Percentiles rank a stretch among this genome's conserved stretches.
phyloP scores from a whole-genome alignment of 2,113 vertebrate species.

The Sisor rabdophorus region DNA sequence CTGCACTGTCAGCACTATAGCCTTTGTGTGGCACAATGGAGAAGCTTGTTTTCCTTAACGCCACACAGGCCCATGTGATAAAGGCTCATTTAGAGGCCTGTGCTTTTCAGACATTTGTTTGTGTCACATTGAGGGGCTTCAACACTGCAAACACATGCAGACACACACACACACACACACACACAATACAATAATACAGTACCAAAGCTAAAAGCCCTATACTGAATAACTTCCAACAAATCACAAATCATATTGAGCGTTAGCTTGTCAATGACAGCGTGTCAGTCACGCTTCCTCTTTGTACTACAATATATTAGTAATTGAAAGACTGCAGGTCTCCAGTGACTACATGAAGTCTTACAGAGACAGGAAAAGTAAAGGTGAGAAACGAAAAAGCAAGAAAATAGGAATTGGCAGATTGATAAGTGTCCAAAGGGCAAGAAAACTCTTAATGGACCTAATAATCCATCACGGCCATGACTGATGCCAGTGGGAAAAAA shows the following conservation, averaged over 20 bases:
- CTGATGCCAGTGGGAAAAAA: constrained; percentile 34
- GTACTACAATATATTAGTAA: constrained; percentile 40
- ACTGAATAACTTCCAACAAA: neutral
- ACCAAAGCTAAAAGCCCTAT: neutral
- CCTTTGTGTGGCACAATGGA: constrained; percentile 74
- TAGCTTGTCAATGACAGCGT: neutral
- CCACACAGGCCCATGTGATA: constrained; percentile 66
- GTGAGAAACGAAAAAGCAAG: constrained; percentile 10
- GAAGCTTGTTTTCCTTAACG: constrained; percentile 74
- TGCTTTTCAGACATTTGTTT: constrained; percentile 69
- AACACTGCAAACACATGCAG: constrained; percentile 55
- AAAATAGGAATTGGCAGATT: constrained; percentile 4
- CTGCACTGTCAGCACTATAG: constrained; percentile 73
- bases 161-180: constrained; percentile 25
- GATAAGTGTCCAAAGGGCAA: constrained; percentile 20
- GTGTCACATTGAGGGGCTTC: constrained; percentile 65
- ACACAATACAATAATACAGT: constrained; percentile 17
- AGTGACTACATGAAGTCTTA: constrained; percentile 33
- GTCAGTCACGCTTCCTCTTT: constrained; percentile 12
- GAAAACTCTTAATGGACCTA: neutral
- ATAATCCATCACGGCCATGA: constrained; percentile 13
- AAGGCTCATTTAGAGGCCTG: constrained; percentile 61
- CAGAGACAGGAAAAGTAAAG: neutral
- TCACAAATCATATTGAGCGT: neutral
- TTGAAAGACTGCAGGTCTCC: constrained; percentile 42